Evolutionary conservation across 2,797 vertebrate species (phyloP).

Genomic region (Alosa sapidissima): DNA sequence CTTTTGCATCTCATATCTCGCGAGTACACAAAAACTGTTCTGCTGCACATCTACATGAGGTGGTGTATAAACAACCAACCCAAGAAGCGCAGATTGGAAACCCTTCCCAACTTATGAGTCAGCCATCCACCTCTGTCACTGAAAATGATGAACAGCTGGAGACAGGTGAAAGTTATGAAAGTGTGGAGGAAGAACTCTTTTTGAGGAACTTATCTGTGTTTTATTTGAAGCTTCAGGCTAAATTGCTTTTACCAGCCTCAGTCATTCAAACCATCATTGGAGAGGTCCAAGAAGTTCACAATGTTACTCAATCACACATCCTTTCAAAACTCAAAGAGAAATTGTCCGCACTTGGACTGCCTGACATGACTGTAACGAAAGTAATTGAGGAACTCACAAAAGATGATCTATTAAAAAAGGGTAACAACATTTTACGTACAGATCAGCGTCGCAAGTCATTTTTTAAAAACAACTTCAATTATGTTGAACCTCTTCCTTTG

Average conservation of each 20-base stretch:
- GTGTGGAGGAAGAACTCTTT: conserved; percentile 1
- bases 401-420: conserved; percentile 25
- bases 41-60: conserved; percentile 11
- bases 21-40: conserved; percentile 23
- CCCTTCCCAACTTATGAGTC: background rate
- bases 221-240: conserved; percentile 46
- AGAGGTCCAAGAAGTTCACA: conserved; percentile 42
- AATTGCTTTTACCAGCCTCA: conserved; percentile 38
- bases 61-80: background rate
- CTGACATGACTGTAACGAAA: conserved; percentile 10
- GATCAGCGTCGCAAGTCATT: conserved; percentile 30
- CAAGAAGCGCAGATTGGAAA: background rate
- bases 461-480: conserved; percentile 24
- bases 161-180: background rate
- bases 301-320: conserved; percentile 26
- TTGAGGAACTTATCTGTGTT: conserved; percentile 33
- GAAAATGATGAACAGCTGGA: conserved; percentile 4
- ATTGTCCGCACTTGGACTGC: conserved; percentile 27
- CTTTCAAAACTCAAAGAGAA: conserved; percentile 41
- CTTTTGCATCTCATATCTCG: conserved; percentile 21
- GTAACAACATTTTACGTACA: conserved; percentile 9
- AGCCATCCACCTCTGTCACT: background rate
- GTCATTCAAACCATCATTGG: conserved; percentile 51
- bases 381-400: conserved; percentile 28
- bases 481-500: conserved; percentile 27